Conservation (phyloP, 2,113 vertebrate species). For the Desmodus rotundus region DNA sequence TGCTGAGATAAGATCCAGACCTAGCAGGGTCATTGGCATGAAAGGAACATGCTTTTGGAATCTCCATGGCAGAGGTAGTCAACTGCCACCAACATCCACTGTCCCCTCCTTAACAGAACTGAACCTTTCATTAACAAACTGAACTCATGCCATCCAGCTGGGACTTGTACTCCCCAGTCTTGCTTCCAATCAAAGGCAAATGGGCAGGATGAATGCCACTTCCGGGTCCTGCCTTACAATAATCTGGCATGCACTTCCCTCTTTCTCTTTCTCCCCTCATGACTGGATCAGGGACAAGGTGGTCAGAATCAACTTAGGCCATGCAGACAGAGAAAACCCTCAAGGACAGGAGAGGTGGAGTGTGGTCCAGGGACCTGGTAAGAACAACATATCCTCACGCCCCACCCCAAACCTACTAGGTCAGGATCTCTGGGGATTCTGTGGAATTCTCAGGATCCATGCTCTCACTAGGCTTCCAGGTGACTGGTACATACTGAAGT, state of each 20-base stretch:
- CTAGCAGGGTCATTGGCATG: rapidly evolving
- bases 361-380: rapidly evolving
- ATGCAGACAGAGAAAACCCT: rapidly evolving
- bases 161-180: not conserved
- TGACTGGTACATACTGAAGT: rapidly evolving
- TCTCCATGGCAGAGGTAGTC: not conserved
- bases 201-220: rapidly evolving
- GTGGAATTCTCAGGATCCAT: not conserved
- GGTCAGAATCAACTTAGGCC: not conserved
- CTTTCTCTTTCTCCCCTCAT: too few relatives aligned
- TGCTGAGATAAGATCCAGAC: not conserved
- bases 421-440: not conserved
- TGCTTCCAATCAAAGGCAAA: too few relatives aligned
- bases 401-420: not conserved
- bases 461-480: not conserved
- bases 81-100: too few relatives aligned
- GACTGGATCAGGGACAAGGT: not conserved
- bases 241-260: rapidly evolving
- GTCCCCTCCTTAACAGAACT: too few relatives aligned
- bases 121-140: not conserved
- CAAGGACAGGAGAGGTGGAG: not conserved
- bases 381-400: not conserved
- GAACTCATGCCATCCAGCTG: too few relatives aligned
- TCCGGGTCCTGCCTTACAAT: not conserved
- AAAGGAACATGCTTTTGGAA: not conserved